Evolutionary conservation across 1,140 invertebrate species (phyloP).

Genomic region (Teleogryllus occipitalis): DNA sequence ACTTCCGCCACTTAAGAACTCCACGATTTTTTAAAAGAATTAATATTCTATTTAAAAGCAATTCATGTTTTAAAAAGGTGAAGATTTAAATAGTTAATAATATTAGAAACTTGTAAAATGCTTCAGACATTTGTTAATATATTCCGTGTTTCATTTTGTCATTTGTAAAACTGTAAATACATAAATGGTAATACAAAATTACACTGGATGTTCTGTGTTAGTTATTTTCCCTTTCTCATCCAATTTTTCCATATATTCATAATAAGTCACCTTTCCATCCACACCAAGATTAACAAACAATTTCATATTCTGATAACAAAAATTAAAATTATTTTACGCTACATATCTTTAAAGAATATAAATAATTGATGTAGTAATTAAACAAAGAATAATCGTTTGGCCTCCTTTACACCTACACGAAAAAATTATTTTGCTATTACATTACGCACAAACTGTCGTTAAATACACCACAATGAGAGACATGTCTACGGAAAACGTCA

Average conservation of each 20-base stretch:
- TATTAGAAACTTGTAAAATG: conserved; percentile 10
- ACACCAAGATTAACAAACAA: too few relatives aligned
- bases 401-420: too few relatives aligned
- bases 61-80: background rate
- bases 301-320: too few relatives aligned
- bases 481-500: too few relatives aligned
- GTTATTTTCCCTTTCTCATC: background rate
- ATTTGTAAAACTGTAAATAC: conserved; percentile 23
- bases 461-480: too few relatives aligned
- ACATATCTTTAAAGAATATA: too few relatives aligned
- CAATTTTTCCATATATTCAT: background rate
- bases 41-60: conserved; percentile 2
- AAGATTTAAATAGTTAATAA: background rate
- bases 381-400: too few relatives aligned
- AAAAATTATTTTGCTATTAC: too few relatives aligned
- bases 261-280: background rate
- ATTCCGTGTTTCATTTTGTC: conserved; percentile 21
- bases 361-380: too few relatives aligned
- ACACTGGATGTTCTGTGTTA: background rate
- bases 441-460: too few relatives aligned
- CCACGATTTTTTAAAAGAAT: background rate
- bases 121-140: conserved; percentile 18
- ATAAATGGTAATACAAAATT: conserved; percentile 12
- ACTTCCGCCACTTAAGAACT: background rate
- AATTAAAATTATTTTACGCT: too few relatives aligned